These are phyloP conservation scores for Gymnocephalus cernua DNA, from an alignment of 2,113 vertebrate species.

Conservation along the genomic window DNA sequence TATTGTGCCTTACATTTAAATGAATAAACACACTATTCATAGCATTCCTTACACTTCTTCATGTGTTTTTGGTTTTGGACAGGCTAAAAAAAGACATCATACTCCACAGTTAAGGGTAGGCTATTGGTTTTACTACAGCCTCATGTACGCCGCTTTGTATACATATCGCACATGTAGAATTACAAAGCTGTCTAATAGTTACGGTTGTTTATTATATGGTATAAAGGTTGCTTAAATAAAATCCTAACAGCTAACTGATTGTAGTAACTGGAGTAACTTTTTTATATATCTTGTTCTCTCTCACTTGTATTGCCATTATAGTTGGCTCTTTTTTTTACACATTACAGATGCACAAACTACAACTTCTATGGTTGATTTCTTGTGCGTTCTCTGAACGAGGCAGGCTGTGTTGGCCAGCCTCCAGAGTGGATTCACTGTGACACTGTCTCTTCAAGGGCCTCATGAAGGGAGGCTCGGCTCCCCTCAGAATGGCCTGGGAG, in stretches of 20 bases:
- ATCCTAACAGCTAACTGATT: background rate
- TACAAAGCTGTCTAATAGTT: background rate
- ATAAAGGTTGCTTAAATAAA: background rate
- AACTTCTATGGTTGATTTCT: slow-evolving; percentile 47
- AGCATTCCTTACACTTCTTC: background rate
- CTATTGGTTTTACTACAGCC: background rate
- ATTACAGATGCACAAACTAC: slow-evolving; percentile 31
- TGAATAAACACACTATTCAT: background rate
- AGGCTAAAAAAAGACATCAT: background rate
- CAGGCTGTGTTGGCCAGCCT: slow-evolving; percentile 54
- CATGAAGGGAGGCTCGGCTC: slow-evolving; percentile 60
- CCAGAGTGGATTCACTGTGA: slow-evolving; percentile 75
- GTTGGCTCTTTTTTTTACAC: slow-evolving; percentile 7
- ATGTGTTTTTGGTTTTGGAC: background rate
- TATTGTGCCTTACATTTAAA: background rate
- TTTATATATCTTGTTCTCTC: background rate
- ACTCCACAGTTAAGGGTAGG: too few relatives aligned
- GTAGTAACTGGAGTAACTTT: background rate
- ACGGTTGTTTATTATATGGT: background rate
- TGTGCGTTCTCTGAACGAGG: slow-evolving; percentile 37
- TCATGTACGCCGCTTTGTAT: background rate
- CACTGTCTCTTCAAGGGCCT: slow-evolving; percentile 75
- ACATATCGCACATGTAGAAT: background rate
- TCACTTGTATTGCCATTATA: background rate
- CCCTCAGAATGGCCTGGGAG: slow-evolving; percentile 73